These are phyloP conservation scores for Calephelis perditalis DNA, from an alignment of 2,888 invertebrate species.

Conservation along the genomic window DNA sequence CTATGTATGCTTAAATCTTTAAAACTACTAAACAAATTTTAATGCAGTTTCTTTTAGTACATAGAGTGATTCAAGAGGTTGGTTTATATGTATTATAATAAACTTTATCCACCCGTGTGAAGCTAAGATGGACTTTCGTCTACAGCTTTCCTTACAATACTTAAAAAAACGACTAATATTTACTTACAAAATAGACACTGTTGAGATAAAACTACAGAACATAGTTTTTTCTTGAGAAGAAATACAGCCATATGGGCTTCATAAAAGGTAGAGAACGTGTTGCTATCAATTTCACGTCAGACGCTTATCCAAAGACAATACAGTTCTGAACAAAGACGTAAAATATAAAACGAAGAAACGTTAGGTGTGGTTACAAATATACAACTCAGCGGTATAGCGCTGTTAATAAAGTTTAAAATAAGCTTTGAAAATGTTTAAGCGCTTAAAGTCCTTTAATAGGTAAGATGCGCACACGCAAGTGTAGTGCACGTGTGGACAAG, in stretches of 20 bases:
- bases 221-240: not conserved
- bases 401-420: not conserved
- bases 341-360: constrained; percentile 16
- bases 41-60: too few relatives aligned
- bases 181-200: too few relatives aligned
- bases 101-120: too few relatives aligned
- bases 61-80: too few relatives aligned
- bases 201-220: too few relatives aligned
- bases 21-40: too few relatives aligned
- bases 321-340: constrained; percentile 13
- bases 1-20: too few relatives aligned
- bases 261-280: not conserved
- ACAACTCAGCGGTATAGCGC: not conserved
- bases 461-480: constrained; percentile 40
- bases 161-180: too few relatives aligned
- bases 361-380: constrained; percentile 8
- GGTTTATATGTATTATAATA: too few relatives aligned
- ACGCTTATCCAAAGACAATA: constrained; percentile 13
- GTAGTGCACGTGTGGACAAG: constrained; percentile 49
- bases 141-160: too few relatives aligned
- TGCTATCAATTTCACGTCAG: constrained; percentile 1
- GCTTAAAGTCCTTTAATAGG: constrained; percentile 8
- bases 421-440: not conserved
- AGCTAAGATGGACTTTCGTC: too few relatives aligned
- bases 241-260: constrained; percentile 1